Evolutionary conservation across 2,888 invertebrate species (phyloP), one percentile per base, ranked within the genome.

Genomic region (Meiosimyza decipiens): DNA sequence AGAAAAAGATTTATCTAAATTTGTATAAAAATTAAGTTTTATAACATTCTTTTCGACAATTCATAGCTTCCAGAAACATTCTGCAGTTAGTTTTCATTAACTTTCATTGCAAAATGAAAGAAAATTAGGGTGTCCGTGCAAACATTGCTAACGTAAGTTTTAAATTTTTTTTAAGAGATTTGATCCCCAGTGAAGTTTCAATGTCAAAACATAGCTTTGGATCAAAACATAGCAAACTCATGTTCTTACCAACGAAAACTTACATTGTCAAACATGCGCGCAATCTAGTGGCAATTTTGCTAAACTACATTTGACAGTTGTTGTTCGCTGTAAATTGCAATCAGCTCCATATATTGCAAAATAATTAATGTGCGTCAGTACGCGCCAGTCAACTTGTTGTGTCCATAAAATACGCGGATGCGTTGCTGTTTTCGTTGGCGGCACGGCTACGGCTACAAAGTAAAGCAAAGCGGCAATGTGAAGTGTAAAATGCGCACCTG

Each of bases 311-410:
- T 52, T 57, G 7, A 57, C 55, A 57, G 49, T 47, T 55, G 52
- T 40, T 40, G 50, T n/a, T 49, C 15, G 57, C 57, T 57, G 67
- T 50, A n/a, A 49, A 18, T 59, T 65, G 28, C 73, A 64, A 55
- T 40, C 72, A 71, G 62, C 59, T 69, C 75, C 76, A 77, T 77
- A 77, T 77, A 77, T 76, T 75, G 74, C 75, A 71, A 72, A 75
- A 77, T 79, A 79, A 79, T 79, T 79, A 77, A 77, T 78, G 77
- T 78, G 77, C 78, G 78, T 77, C 60, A 55, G 52, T 54, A 13
- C n/a, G 57, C 50, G 65, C 15, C 63, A 49, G 63, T n/a, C 18
- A n/a, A 50, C 40, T 16, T 47, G 65, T 28, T 63, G 63, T 55
- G 15, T 40, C 15, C 49, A 40, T 60, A 51, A 50, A 52, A 51